Conservation (phyloP, 1,140 invertebrate species). For the Drosophila bipectinata region DNA sequence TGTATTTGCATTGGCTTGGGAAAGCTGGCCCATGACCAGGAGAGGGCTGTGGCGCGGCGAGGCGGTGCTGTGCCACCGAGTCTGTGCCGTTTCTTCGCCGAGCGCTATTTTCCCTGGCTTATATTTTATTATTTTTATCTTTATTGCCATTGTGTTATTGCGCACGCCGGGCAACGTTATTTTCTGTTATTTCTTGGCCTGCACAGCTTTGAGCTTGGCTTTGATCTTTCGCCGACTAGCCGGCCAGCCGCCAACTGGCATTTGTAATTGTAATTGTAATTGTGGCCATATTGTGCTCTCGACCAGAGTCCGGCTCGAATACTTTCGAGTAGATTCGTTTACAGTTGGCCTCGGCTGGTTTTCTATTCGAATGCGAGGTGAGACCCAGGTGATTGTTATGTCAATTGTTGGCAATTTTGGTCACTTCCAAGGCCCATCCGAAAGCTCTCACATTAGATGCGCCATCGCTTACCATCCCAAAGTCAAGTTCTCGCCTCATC, state of each 20-base stretch:
- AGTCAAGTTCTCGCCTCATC: not conserved
- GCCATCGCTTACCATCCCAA: not conserved
- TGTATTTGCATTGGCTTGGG: constrained; percentile 79
- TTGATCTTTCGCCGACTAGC: constrained; percentile 71
- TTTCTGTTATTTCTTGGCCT: constrained; percentile 62
- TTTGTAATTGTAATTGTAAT: constrained; percentile 70
- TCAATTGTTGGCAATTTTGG: constrained; percentile 69
- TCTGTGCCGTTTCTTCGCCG: constrained; percentile 53
- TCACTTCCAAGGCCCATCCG: constrained; percentile 4
- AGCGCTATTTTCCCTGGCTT: constrained; percentile 55
- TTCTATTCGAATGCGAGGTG: constrained; percentile 43
- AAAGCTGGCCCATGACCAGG: constrained; percentile 49
- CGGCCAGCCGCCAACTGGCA: constrained; percentile 51
- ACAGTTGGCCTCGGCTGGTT: constrained; percentile 39
- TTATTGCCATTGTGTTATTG: constrained; percentile 59
- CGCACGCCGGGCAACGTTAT: constrained; percentile 55
- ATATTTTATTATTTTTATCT: constrained; percentile 74
- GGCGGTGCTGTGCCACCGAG: constrained; percentile 17
- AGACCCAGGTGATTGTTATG: constrained; percentile 52
- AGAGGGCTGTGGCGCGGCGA: not conserved
- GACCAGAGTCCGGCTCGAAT: constrained; percentile 2
- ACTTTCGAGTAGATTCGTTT: constrained; percentile 44
- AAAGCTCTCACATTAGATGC: constrained; percentile 33
- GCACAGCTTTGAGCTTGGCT: constrained; percentile 52
- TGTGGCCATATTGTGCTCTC: constrained; percentile 45